Percentiles rank a stretch among this genome's conserved stretches.
Conservation (phyloP, 2,888 invertebrate species). For the Branchipolynoe longqiensis region DNA sequence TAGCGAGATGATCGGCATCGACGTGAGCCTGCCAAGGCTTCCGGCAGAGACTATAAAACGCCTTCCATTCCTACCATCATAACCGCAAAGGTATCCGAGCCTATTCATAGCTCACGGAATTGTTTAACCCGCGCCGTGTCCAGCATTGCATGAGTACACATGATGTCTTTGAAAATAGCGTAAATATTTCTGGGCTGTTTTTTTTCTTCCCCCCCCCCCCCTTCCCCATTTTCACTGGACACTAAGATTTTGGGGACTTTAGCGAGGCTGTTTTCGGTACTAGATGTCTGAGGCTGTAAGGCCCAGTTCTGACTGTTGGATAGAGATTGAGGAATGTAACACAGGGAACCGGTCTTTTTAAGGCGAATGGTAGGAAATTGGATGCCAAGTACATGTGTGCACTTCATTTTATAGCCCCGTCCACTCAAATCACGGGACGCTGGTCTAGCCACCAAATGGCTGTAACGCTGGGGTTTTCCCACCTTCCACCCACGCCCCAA, state of each 20-base stretch:
- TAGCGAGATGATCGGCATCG: conserved; percentile 52
- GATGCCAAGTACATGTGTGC: too few relatives aligned
- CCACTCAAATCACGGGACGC: too few relatives aligned
- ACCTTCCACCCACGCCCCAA: too few relatives aligned
- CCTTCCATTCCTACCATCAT: conserved; percentile 59
- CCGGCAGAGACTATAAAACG: conserved; percentile 37
- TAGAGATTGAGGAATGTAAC: neutral
- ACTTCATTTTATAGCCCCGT: too few relatives aligned
- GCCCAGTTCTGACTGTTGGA: neutral
- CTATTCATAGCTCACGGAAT: conserved; percentile 47
- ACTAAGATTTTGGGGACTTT: neutral
- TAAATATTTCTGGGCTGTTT: neutral
- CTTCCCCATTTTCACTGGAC: conserved; percentile 3
- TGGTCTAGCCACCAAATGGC: too few relatives aligned
- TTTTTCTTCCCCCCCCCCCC: too few relatives aligned
- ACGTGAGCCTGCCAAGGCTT: conserved; percentile 53
- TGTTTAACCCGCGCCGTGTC: neutral
- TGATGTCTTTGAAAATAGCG: conserved; percentile 5
- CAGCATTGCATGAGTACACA: conserved; percentile 38
- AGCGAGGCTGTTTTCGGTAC: conserved; percentile 15
- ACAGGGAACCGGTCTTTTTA: neutral
- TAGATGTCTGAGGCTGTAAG: conserved; percentile 13
- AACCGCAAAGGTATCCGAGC: conserved; percentile 59
- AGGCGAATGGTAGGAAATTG: too few relatives aligned
- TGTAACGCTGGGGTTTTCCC: too few relatives aligned